Percentiles rank a stretch among this genome's conserved stretches.
phyloP scores from a whole-genome alignment of 2,113 vertebrate species.

The Tragelaphus imberbis region DNA sequence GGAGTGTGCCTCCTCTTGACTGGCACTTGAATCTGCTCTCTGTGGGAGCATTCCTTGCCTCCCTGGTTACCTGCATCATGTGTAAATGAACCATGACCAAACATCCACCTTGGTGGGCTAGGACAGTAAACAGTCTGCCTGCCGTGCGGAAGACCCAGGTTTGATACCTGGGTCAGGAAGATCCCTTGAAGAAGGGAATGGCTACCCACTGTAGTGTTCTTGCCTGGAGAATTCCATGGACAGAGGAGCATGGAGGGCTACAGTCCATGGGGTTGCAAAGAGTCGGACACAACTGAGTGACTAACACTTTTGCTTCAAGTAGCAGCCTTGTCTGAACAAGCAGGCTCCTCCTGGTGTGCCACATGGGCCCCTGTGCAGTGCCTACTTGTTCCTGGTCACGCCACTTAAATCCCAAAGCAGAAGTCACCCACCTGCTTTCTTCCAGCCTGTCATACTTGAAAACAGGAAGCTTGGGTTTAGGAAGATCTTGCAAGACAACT shows the following conservation, averaged over 20 bases:
- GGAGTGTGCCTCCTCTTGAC: background rate
- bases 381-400: background rate
- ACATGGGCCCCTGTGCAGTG: background rate
- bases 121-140: background rate
- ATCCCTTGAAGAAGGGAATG: background rate
- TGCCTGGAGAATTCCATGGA: background rate
- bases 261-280: background rate
- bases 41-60: background rate
- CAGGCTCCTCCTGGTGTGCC: background rate
- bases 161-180: background rate
- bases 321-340: background rate
- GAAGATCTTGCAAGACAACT: background rate
- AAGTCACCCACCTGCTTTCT: background rate
- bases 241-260: background rate
- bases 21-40: background rate
- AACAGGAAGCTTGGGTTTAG: background rate
- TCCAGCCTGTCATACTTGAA: background rate
- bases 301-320: background rate
- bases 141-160: background rate
- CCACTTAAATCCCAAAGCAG: background rate
- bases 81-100: background rate
- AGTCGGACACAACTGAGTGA: rapidly evolving
- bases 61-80: background rate
- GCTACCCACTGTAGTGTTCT: background rate
- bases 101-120: background rate